Percentiles rank a stretch among this genome's conserved stretches.
These are phyloP conservation scores for Musca domestica DNA, from an alignment of 1,140 invertebrate species.

Conservation along the genomic window DNA sequence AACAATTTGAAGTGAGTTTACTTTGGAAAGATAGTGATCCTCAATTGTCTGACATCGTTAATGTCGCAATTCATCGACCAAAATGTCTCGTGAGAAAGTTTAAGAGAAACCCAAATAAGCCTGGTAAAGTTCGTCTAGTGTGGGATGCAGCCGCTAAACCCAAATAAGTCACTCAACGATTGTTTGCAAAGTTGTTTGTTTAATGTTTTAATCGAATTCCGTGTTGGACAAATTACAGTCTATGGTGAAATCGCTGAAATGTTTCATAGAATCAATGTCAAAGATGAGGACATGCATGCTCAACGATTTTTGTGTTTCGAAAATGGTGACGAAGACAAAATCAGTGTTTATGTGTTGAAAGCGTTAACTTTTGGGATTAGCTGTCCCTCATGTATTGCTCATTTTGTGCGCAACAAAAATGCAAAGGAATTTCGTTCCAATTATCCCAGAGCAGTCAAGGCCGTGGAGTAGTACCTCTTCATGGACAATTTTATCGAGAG, in stretches of 20 bases:
- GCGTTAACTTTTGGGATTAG: conserved; percentile 1
- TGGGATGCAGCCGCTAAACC: conserved; percentile 35
- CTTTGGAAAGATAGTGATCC: conserved; percentile 2
- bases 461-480: neutral
- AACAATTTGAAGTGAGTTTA: neutral
- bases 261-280: conserved; percentile 38
- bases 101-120: conserved; percentile 32
- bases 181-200: conserved; percentile 31
- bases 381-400: conserved; percentile 9
- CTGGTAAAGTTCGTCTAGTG: conserved; percentile 34
- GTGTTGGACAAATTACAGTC: conserved; percentile 34
- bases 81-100: conserved; percentile 1
- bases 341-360: conserved; percentile 1
- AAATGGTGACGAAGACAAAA: neutral
- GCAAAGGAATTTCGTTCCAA: neutral
- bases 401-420: conserved; percentile 12
- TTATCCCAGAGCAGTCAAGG: conserved; percentile 4
- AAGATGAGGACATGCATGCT: conserved; percentile 13
- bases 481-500: conserved; percentile 9
- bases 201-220: conserved; percentile 42
- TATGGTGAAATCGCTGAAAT: conserved; percentile 40
- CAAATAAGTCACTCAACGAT: conserved; percentile 34
- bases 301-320: conserved; percentile 21
- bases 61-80: neutral
- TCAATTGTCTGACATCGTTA: neutral